Conservation (phyloP, 2,888 invertebrate species). For the Harpalus rufipes region DNA sequence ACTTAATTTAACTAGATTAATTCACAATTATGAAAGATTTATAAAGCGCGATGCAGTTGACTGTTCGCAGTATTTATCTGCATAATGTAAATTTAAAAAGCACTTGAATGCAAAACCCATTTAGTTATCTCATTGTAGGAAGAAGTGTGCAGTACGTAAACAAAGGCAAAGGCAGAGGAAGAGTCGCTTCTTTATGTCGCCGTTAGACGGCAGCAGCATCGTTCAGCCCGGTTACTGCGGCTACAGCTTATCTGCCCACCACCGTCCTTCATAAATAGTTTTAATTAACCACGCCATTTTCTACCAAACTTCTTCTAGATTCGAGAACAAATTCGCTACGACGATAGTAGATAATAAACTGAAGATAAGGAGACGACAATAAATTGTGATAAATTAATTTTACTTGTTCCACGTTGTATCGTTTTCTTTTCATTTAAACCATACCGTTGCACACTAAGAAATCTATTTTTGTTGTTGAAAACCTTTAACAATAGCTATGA, state of each 20-base stretch:
- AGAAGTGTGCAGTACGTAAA: conserved; percentile 41
- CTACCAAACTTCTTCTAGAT: conserved; percentile 22
- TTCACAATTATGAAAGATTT: conserved; percentile 60
- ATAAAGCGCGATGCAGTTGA: conserved; percentile 56
- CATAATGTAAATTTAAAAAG: conserved; percentile 62
- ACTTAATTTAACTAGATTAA: conserved; percentile 40
- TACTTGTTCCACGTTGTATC: too few relatives aligned
- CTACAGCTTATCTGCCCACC: conserved; percentile 9
- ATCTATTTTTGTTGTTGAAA: too few relatives aligned
- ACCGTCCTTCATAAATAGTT: conserved; percentile 49
- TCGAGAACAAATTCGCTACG: background rate
- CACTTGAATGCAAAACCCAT: conserved; percentile 59
- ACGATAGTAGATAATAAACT: too few relatives aligned
- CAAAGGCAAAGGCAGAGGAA: conserved; percentile 2
- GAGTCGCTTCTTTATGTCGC: conserved; percentile 32
- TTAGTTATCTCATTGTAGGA: conserved; percentile 50
- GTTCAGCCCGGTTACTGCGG: conserved; percentile 8
- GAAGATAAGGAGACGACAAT: background rate
- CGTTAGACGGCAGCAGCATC: conserved; percentile 23
- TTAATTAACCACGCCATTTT: conserved; percentile 35
- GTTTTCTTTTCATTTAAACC: too few relatives aligned
- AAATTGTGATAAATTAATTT: background rate
- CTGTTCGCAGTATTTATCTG: conserved; percentile 43
- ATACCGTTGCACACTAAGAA: too few relatives aligned
- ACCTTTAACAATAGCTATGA: too few relatives aligned